Evolutionary conservation across 2,797 vertebrate genomes (phyloP).

Genomic region (Acrossocheilus fasciatus): DNA sequence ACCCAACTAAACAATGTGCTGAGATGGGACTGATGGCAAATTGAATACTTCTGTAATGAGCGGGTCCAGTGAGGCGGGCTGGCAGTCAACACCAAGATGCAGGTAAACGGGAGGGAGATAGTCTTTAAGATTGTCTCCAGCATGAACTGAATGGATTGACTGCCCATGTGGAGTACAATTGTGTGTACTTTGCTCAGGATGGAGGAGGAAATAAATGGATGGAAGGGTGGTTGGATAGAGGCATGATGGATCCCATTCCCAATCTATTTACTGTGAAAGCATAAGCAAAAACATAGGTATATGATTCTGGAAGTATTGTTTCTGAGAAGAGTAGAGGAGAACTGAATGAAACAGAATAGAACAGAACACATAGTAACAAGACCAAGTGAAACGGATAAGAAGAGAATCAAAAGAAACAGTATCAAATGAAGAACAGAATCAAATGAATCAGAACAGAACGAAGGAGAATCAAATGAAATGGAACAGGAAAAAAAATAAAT

Average conservation of each 20-base stretch:
- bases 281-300: constrained; percentile 17
- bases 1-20: constrained; percentile 31
- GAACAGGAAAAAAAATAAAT: not conserved
- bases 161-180: constrained; percentile 33
- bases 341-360: not conserved
- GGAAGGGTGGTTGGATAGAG: constrained; percentile 4
- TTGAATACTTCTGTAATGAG: constrained; percentile 46
- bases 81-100: constrained; percentile 19
- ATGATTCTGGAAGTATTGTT: constrained; percentile 18
- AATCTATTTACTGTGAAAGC: constrained; percentile 33
- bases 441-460: not conserved
- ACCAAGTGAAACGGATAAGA: not conserved
- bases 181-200: constrained; percentile 37
- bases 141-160: constrained; percentile 17
- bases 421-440: not conserved
- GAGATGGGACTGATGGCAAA: constrained; percentile 26
- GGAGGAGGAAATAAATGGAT: constrained; percentile 38
- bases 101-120: constrained; percentile 13
- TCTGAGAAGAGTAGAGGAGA: constrained; percentile 3
- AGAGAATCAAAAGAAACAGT: not conserved
- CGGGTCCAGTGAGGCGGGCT: constrained; percentile 13
- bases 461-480: not conserved
- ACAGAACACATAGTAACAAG: not conserved
- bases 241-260: constrained; percentile 28
- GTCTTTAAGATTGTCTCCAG: constrained; percentile 26